A percentile compares a stretch with the other conserved stretches of the same genome.
Conservation (phyloP, 2,113 vertebrate genomes). For the Ascaphus truei region DNA sequence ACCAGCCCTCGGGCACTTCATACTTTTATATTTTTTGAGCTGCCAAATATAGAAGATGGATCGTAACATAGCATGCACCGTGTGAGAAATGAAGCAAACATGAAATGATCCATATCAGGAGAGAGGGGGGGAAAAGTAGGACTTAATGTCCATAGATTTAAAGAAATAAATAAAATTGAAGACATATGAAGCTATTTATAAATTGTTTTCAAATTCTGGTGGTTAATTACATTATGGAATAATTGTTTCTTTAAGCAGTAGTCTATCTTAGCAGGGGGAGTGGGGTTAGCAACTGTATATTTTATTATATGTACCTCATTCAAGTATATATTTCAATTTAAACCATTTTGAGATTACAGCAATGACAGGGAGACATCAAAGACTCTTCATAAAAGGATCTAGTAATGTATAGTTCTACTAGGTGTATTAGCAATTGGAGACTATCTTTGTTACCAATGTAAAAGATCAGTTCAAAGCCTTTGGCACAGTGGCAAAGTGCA, state of each 20-base stretch:
- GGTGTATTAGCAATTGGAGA: neutral
- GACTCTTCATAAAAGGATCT: neutral
- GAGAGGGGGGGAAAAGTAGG: constrained; percentile 2
- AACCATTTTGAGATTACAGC: constrained; percentile 16
- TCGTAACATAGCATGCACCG: constrained; percentile 24
- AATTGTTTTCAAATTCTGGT: neutral
- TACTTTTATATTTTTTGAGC: constrained; percentile 45
- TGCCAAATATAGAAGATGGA: constrained; percentile 39
- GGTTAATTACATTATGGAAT: neutral
- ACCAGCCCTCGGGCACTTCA: constrained; percentile 31
- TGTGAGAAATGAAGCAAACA: constrained; percentile 34
- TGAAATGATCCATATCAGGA: constrained; percentile 29
- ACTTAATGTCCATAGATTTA: constrained; percentile 7
- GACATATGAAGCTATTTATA: constrained; percentile 9
- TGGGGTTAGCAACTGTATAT: neutral
- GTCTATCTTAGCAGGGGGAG: neutral
- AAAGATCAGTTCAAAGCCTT: too few species aligned
- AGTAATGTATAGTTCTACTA: neutral
- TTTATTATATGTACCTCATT: constrained; percentile 5
- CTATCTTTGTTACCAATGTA: too few species aligned
- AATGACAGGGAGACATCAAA: constrained; percentile 24
- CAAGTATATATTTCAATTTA: neutral
- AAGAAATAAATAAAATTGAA: neutral
- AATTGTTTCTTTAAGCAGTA: neutral
- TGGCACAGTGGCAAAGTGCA: too few species aligned